Evolutionary conservation across 2,797 vertebrate species (phyloP).

Genomic region (Merluccius polli): DNA sequence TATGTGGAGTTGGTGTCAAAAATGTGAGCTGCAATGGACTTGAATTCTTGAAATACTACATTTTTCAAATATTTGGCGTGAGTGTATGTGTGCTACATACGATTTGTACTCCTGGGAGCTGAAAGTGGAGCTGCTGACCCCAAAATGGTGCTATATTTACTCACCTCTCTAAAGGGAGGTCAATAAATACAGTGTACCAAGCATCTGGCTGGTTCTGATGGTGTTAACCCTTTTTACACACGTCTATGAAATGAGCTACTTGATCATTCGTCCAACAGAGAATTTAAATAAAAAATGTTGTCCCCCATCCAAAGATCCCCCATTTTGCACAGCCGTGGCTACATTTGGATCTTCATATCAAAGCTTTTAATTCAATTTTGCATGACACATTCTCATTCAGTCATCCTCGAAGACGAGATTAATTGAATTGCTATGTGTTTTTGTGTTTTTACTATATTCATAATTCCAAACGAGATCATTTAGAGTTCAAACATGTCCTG

Average conservation of each 20-base stretch:
- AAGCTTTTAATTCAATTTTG: neutral
- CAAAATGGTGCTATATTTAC: conserved; percentile 48
- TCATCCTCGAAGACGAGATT: conserved; percentile 13
- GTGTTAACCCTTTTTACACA: neutral
- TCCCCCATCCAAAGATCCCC: neutral
- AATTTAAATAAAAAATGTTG: neutral
- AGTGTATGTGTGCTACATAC: conserved; percentile 39
- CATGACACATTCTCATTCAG: neutral
- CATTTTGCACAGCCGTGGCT: conserved; percentile 30
- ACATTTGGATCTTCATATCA: neutral
- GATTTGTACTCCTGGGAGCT: conserved; percentile 41
- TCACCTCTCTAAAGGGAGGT: conserved; percentile 38
- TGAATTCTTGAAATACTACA: conserved; percentile 23
- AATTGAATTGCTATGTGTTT: conserved; percentile 54
- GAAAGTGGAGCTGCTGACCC: conserved; percentile 34
- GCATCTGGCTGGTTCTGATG: neutral
- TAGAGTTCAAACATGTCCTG: conserved; percentile 48
- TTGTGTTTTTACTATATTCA: conserved; percentile 54
- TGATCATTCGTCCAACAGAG: neutral
- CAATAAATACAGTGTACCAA: neutral
- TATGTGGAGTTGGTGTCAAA: neutral
- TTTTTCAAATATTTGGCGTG: conserved; percentile 29
- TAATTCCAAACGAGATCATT: conserved; percentile 62
- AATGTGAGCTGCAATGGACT: conserved; percentile 11
- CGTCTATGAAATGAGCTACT: neutral